Conservation (phyloP, 1,140 invertebrate species). For the Drosophila sp. region DNA sequence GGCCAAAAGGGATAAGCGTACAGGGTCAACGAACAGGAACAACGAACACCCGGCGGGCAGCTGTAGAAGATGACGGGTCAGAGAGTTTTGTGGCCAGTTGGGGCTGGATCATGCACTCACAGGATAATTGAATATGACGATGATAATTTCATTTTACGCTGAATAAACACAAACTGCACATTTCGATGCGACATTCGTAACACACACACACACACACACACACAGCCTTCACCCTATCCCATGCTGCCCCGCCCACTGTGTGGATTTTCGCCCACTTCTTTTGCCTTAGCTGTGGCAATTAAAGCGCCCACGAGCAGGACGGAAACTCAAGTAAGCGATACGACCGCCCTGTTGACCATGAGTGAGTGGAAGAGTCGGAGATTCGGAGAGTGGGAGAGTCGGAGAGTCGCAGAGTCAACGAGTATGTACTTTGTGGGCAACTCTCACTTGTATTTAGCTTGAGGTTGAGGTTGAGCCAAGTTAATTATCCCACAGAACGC, state of each 20-base stretch:
- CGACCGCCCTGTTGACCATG: constrained; percentile 21
- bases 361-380: background rate
- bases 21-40: constrained; percentile 52
- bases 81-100: background rate
- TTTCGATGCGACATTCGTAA: constrained; percentile 43
- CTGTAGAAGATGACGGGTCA: background rate
- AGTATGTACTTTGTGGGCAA: background rate
- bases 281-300: constrained; percentile 52
- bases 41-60: background rate
- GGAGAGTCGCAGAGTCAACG: too few species aligned
- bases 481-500: constrained; percentile 49
- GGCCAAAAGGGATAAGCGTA: constrained; percentile 44
- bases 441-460: constrained; percentile 8
- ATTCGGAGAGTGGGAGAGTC: too few species aligned
- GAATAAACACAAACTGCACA: constrained; percentile 73
- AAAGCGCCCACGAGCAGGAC: constrained; percentile 51
- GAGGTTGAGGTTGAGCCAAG: constrained; percentile 40
- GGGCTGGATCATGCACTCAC: constrained; percentile 39
- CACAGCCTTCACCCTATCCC: background rate
- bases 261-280: constrained; percentile 21
- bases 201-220: background rate
- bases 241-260: background rate
- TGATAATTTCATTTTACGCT: constrained; percentile 77
- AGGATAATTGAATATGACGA: constrained; percentile 77
- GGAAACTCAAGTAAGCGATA: constrained; percentile 43